Evolutionary conservation across 2,888 invertebrate genomes (phyloP).

Genomic region (Phaonia tiefii): DNA sequence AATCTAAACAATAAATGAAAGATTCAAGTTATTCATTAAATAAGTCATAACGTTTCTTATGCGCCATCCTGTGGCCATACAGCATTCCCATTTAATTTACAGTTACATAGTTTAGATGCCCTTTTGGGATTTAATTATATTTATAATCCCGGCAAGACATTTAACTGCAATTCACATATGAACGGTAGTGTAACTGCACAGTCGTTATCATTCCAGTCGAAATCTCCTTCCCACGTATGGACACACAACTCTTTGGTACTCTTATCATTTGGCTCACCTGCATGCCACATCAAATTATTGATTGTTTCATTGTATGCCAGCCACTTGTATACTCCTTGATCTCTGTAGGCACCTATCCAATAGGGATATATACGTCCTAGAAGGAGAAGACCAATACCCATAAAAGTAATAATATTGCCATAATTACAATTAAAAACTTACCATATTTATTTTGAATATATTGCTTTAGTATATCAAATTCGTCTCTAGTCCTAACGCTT

Average conservation of each 20-base stretch:
- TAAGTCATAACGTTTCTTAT: no score
- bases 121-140: no score
- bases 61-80: no score
- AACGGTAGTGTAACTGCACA: slow-evolving; percentile 38
- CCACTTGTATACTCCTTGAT: slow-evolving; percentile 26
- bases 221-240: slow-evolving; percentile 48
- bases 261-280: slow-evolving; percentile 46
- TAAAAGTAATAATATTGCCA: not conserved
- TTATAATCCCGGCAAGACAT: not conserved
- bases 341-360: slow-evolving; percentile 46
- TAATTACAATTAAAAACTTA: not conserved
- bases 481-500: slow-evolving; percentile 12
- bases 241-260: slow-evolving; percentile 37
- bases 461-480: slow-evolving; percentile 35
- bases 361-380: slow-evolving; percentile 36
- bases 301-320: slow-evolving; percentile 27
- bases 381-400: not conserved
- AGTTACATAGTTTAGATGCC: no score
- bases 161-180: slow-evolving; percentile 42
- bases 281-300: slow-evolving; percentile 39
- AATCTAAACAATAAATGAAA: no score
- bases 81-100: no score
- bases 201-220: slow-evolving; percentile 58
- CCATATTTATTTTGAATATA: slow-evolving; percentile 39
- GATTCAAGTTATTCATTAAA: no score